Base-by-base conservation (phyloP, 2,113 vertebrate genomes). In the Saguinus midas region DNA sequence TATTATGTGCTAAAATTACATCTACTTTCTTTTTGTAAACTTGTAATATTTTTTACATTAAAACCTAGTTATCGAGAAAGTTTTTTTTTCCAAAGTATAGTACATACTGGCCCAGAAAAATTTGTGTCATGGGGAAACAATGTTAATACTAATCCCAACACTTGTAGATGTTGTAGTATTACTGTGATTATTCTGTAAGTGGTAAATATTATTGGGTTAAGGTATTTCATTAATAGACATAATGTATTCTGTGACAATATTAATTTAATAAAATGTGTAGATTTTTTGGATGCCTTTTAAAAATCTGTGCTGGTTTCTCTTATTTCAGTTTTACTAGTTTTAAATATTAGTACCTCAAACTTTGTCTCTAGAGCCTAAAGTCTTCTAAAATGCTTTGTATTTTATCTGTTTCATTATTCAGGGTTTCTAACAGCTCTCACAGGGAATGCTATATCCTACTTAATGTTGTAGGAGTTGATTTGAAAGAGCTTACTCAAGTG, bases 371-470 rank as follows among this genome's bases (percentile, higher is more conserved):
- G 72, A 93, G 72, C 25, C 87, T 95, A 87, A 94, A 52, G 58
- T 86, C 66, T 97, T 98, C 96, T 96, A 91, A 98, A 75, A 86
- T 95, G 97, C 95, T 98, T 95, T 82, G 50, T 72, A 37, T 96
- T 96, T 97, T 96, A 95, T 98, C 97, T 98, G 96, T 97, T 98
- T 98, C 98, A 96, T 97, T 97, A 97, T 97, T 98, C 96, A 97
- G 78, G 79, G n/a, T 66, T 90, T 89, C 87, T 97, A 98, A 98
- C 78, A 97, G 52, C 43, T 97, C 96, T 95, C 97, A 80, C 43
- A 32, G 64, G 94, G 85, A 95, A 91, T 96, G 50, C 72, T 96
- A 21, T 97, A 97, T 97, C 85, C 70, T 96, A 96, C 29, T 87
- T 88, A 66, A 64, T 94, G 78, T 55, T 72, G 58, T 88, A 95